Evolutionary conservation across 2,888 invertebrate species (phyloP).

Genomic region (Habroteleia sp.): DNA sequence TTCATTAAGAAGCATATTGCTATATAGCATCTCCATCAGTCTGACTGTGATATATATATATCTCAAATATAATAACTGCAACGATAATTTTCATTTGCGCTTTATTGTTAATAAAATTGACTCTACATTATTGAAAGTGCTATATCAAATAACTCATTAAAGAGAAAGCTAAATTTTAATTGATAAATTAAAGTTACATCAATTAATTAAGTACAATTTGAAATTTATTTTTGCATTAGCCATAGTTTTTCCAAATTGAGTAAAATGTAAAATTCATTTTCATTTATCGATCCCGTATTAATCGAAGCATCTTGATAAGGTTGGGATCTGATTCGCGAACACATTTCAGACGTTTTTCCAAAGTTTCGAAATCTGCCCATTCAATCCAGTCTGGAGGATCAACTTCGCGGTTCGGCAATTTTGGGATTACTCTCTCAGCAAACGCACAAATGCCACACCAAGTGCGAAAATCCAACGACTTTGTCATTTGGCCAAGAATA

Average conservation of each 20-base stretch:
- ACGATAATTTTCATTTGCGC: slow-evolving; percentile 13
- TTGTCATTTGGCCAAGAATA: slow-evolving; percentile 81
- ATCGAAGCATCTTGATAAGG: slow-evolving; percentile 69
- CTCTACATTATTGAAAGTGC: background rate
- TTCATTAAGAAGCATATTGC: too few relatives aligned
- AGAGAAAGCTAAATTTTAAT: too few relatives aligned
- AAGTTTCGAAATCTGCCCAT: slow-evolving; percentile 73
- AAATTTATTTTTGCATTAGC: slow-evolving; percentile 1
- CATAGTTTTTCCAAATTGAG: background rate
- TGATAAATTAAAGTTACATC: too few relatives aligned
- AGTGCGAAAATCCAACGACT: slow-evolving; percentile 85
- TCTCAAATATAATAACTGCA: slow-evolving; percentile 21
- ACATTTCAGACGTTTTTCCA: slow-evolving; percentile 71
- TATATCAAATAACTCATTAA: background rate
- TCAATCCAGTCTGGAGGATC: slow-evolving; percentile 84
- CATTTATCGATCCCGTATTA: slow-evolving; percentile 70
- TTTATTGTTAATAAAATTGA: slow-evolving; percentile 22
- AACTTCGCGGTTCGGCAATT: slow-evolving; percentile 83
- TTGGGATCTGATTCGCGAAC: slow-evolving; percentile 61
- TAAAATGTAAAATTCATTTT: slow-evolving; percentile 1
- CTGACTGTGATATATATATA: slow-evolving; percentile 35
- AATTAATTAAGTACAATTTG: too few relatives aligned
- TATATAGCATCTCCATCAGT: slow-evolving; percentile 2
- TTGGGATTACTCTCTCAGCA: slow-evolving; percentile 87
- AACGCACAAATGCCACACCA: slow-evolving; percentile 91